Conservation (phyloP, 2,888 invertebrate species). For the Chrysolina americana region DNA sequence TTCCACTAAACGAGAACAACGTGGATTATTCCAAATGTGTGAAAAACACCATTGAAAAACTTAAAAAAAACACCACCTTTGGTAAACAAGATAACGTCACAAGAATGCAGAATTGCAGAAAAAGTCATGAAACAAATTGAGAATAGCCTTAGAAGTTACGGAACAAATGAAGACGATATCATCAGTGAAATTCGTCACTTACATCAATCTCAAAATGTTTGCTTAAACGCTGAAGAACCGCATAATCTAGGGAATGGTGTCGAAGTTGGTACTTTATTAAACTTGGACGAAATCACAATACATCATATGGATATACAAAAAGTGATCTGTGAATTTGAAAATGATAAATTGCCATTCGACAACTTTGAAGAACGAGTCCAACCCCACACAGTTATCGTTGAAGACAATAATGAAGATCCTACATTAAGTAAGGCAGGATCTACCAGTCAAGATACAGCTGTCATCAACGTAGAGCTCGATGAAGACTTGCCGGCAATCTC, state of each 20-base stretch:
- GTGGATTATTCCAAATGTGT: slow-evolving; percentile 34
- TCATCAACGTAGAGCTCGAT: not conserved
- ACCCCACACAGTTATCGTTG: not conserved
- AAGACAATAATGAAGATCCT: not conserved
- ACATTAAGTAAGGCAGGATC: not conserved
- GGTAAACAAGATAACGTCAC: not conserved
- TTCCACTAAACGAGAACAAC: slow-evolving; percentile 20
- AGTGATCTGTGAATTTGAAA: not conserved
- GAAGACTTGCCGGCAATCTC: not conserved
- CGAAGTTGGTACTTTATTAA: not conserved
- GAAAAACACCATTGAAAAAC: slow-evolving; percentile 26
- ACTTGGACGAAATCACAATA: not conserved
- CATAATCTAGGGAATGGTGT: slow-evolving; percentile 1
- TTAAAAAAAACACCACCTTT: not conserved
- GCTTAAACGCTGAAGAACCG: not conserved
- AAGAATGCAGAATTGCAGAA: not conserved
- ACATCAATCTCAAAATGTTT: not conserved
- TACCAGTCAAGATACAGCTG: not conserved
- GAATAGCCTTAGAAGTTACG: not conserved
- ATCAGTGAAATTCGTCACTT: not conserved
- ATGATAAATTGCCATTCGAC: not conserved
- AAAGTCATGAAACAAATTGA: not conserved
- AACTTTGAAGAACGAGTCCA: not conserved
- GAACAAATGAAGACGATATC: slow-evolving; percentile 5
- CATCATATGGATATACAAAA: not conserved